Evolutionary conservation across 1,140 invertebrate species (phyloP).

Genomic region (Drosophila bipectinata): DNA sequence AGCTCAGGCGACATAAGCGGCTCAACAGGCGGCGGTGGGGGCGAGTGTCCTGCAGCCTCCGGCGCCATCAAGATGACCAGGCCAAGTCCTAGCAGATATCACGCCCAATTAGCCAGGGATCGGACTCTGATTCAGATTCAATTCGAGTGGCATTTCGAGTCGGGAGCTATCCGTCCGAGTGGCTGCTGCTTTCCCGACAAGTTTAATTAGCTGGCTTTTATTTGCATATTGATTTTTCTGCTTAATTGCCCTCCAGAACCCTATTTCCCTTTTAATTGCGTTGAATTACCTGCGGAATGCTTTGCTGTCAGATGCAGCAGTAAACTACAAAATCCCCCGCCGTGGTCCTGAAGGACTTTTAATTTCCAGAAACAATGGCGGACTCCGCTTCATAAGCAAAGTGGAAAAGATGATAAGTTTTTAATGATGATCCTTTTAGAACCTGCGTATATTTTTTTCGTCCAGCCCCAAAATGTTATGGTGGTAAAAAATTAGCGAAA

Average conservation of each 20-base stretch:
- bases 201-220: constrained; percentile 18
- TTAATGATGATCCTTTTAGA: background rate
- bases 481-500: constrained; percentile 10
- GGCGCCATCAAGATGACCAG: constrained; percentile 5
- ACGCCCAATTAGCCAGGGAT: constrained; percentile 31
- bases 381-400: background rate
- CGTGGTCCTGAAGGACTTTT: constrained; percentile 9
- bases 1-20: constrained; percentile 55
- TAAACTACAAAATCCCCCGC: background rate
- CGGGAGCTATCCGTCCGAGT: background rate
- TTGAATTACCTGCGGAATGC: constrained; percentile 5
- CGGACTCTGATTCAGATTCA: background rate
- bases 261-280: constrained; percentile 26
- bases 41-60: background rate
- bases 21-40: constrained; percentile 45
- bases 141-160: constrained; percentile 12
- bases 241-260: constrained; percentile 9
- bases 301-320: constrained; percentile 28
- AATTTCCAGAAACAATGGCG: constrained; percentile 7
- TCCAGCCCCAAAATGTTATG: background rate
- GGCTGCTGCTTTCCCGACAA: background rate
- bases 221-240: constrained; percentile 28
- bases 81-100: constrained; percentile 11
- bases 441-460: background rate
- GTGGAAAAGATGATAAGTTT: background rate